Conservation (phyloP, 1,140 invertebrate genomes). For the Trichonephila inaurata region DNA sequence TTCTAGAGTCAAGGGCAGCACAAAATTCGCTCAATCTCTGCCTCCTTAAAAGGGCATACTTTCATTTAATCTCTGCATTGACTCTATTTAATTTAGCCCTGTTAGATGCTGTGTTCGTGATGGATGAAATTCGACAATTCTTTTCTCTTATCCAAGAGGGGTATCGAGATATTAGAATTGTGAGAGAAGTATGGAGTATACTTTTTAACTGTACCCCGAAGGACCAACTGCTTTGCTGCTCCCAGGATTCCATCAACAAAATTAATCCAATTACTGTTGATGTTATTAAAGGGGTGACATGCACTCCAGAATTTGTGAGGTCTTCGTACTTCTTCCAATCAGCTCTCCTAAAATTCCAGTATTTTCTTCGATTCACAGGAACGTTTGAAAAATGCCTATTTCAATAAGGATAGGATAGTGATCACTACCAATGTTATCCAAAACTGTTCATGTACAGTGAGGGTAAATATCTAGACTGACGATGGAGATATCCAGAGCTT, state of each 20-base stretch:
- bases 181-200: neutral
- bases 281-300: neutral
- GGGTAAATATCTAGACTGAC: slow-evolving; percentile 16
- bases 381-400: neutral
- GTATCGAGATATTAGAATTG: neutral
- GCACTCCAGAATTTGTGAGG: neutral
- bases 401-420: slow-evolving; percentile 39
- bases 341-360: slow-evolving; percentile 36
- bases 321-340: slow-evolving; percentile 4
- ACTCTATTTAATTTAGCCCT: too few species aligned
- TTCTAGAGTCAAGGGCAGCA: too few species aligned
- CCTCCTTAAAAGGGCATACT: too few species aligned
- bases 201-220: neutral
- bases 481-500: slow-evolving; percentile 45
- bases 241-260: neutral
- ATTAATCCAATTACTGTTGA: neutral
- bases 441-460: neutral
- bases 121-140: too few species aligned
- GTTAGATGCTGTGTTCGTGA: too few species aligned
- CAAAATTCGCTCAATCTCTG: too few species aligned
- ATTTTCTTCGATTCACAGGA: neutral
- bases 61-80: too few species aligned
- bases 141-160: slow-evolving; percentile 24
- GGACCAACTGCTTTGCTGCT: neutral
- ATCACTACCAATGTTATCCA: slow-evolving; percentile 43